Conservation (phyloP, 2,113 vertebrate species). For the Rhinoptilus africanus region DNA sequence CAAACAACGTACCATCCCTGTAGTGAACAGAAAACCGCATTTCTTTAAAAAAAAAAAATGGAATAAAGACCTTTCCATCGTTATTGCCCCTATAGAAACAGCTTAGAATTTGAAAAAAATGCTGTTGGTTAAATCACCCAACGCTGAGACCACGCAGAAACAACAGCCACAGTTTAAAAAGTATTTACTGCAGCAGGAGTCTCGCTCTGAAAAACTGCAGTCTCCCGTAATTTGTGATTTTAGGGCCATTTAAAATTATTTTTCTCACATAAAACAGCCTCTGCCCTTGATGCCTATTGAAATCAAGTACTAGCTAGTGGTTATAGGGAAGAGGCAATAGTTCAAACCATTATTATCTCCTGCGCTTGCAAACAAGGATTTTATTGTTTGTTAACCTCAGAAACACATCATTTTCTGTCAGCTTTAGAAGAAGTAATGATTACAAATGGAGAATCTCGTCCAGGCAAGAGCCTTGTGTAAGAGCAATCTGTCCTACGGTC, state of each 20-base stretch:
- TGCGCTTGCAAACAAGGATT: neutral
- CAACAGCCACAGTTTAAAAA: neutral
- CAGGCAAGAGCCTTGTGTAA: neutral
- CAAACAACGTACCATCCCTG: neutral
- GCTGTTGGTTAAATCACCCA: neutral
- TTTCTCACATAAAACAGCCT: neutral
- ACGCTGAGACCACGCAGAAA: neutral
- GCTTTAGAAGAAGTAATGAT: neutral
- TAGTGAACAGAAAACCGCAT: neutral
- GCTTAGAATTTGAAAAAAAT: slow-evolving; percentile 10
- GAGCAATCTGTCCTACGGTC: neutral
- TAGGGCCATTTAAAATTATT: neutral
- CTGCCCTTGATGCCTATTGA: neutral
- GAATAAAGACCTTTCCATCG: neutral
- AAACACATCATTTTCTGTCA: neutral
- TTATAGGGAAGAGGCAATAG: neutral
- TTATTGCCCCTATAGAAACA: neutral
- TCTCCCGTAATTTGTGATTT: neutral
- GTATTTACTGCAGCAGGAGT: neutral
- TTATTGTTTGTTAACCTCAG: neutral
- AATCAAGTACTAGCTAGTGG: neutral
- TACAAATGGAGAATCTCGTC: neutral
- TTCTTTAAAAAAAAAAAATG: neutral
- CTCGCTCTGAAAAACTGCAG: neutral
- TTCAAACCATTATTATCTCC: neutral